phyloP scores from a whole-genome alignment of 2,888 invertebrate species.

The Hirtodrosophila duncani region DNA sequence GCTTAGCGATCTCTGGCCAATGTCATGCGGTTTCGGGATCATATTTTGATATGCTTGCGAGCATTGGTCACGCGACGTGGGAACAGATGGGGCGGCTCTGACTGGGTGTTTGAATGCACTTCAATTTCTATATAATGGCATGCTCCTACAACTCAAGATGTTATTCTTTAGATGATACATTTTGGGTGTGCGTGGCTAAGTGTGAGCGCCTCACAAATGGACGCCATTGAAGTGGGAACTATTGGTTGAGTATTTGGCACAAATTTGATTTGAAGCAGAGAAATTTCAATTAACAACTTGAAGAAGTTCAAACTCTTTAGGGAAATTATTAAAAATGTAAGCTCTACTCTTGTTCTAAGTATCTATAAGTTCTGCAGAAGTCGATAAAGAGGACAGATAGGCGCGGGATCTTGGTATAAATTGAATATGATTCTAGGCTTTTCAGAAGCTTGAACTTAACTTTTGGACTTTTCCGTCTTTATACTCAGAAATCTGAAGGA shows the following conservation, averaged over 20 bases:
- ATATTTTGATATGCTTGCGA: no score
- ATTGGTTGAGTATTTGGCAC: constrained; percentile 14
- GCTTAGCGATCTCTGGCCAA: constrained; percentile 31
- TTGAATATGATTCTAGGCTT: no score
- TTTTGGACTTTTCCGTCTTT: no score
- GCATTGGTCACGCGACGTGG: constrained; percentile 28
- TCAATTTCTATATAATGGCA: constrained; percentile 44
- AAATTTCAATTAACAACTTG: constrained; percentile 24
- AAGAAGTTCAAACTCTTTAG: no score
- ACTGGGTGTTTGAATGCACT: constrained; percentile 36
- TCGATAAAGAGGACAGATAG: no score
- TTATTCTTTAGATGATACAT: constrained; percentile 31
- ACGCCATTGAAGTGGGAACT: not conserved
- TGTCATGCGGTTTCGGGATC: constrained; percentile 30
- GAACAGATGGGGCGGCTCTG: constrained; percentile 8
- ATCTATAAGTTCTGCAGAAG: no score
- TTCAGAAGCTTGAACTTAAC: no score
- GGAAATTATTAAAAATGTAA: no score
- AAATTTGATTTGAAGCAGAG: constrained; percentile 25
- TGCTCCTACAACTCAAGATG: no score
- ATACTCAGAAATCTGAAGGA: no score
- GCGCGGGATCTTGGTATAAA: no score
- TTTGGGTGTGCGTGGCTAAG: constrained; percentile 54
- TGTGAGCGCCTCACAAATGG: constrained; percentile 18
- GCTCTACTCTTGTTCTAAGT: no score